Percentiles rank a stretch among this genome's conserved stretches.
These are phyloP conservation scores for Pandemis cinnamomeana DNA, from an alignment of 2,888 invertebrate species.

Conservation along the genomic window DNA sequence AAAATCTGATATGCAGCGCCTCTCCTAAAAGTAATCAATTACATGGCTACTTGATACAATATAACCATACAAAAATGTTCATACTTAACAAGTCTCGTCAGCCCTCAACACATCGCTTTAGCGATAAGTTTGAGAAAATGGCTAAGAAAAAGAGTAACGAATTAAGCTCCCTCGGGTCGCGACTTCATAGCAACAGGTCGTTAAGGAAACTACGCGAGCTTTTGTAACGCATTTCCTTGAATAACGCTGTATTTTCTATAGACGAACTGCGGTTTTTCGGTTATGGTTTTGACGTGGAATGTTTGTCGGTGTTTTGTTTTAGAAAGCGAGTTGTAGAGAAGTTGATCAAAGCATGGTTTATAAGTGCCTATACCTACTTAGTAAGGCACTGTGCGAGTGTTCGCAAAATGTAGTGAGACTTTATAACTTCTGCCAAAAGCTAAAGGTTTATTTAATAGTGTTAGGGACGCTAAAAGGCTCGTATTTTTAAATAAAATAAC, in stretches of 20 bases:
- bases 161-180: constrained; percentile 58
- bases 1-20: too few species aligned
- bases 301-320: constrained; percentile 1
- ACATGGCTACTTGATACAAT: too few species aligned
- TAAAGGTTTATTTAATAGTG: constrained; percentile 3
- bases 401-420: background rate
- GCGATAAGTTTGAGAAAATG: constrained; percentile 50
- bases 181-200: constrained; percentile 70
- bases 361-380: background rate
- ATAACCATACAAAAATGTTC: too few species aligned
- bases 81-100: constrained; percentile 7
- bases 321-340: background rate
- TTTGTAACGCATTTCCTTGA: constrained; percentile 16
- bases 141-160: constrained; percentile 63
- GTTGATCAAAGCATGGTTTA: background rate
- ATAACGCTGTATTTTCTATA: constrained; percentile 22
- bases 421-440: background rate
- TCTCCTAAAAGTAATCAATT: too few species aligned
- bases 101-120: constrained; percentile 41
- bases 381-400: background rate
- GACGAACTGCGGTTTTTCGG: constrained; percentile 20
- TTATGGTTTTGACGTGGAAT: constrained; percentile 6
- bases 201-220: constrained; percentile 57
- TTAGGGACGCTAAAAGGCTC: background rate
- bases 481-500: constrained; percentile 28